phyloP scores from a whole-genome alignment of 2,113 vertebrate species.

The Spilogale gracilis region DNA sequence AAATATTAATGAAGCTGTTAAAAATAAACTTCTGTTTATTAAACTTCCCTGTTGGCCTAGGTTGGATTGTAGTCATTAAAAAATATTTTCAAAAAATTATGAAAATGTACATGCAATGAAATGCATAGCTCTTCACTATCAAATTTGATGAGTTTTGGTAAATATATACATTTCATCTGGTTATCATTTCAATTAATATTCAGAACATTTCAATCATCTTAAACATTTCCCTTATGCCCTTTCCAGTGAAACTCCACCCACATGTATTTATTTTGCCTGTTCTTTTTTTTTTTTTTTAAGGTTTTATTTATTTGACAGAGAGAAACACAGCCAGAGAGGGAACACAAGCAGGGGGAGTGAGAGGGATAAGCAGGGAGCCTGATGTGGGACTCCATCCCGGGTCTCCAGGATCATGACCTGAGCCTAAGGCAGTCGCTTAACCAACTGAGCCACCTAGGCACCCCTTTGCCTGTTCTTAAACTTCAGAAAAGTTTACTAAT shows the following conservation, averaged over 20 bases:
- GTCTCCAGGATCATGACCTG: too few species aligned
- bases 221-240: background rate
- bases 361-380: too few species aligned
- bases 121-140: background rate
- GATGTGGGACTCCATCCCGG: too few species aligned
- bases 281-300: too few species aligned
- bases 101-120: background rate
- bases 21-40: background rate
- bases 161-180: background rate
- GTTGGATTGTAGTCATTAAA: background rate
- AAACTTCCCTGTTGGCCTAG: background rate
- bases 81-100: background rate
- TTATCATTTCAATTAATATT: background rate
- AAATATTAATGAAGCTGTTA: background rate
- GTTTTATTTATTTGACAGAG: too few species aligned
- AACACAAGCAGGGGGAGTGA: too few species aligned
- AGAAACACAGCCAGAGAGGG: too few species aligned
- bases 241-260: background rate
- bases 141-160: background rate
- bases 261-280: background rate
- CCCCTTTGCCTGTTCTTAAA: slow-evolving; percentile 26
- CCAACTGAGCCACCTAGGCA: too few species aligned
- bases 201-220: background rate
- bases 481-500: background rate
- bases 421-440: too few species aligned